Base-by-base conservation (phyloP, 2,888 invertebrate genomes). In the Cerceris ruficornis region DNA sequence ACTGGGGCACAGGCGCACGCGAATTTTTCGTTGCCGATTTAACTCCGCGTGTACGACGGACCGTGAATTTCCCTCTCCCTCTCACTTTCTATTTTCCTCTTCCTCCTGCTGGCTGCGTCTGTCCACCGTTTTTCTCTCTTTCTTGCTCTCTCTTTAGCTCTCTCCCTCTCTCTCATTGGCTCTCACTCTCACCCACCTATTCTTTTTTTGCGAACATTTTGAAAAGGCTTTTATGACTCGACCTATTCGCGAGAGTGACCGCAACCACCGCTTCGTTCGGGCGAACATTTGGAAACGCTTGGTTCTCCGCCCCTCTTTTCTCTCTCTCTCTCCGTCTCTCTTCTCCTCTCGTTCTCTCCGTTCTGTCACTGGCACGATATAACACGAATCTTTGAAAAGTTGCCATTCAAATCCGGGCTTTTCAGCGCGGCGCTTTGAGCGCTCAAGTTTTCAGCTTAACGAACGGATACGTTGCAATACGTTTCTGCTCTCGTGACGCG, bases 11-110 rank as follows among this genome's bases (percentile, higher is more conserved):
- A 75, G 67, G 71, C 69, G 54, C 50, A 54, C 71, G 75, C 69
- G 69, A 85, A 85, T 82, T 80, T 84, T 80, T 74, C 77, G 69
- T 71, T 69, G 71, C 69, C 69, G 69, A 69, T 83, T 74, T 80
- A 83, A 80, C 76, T 69, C 57, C 71, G 60, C 65, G 60, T 66
- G 71, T 80, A 80, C 71, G 75, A 50, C 70, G 67, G 58, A 77
- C 81, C 81, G 75, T 81, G 81, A 81, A 79, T 77, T 77, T 67
- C 54, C 13, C 50, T 6, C 49, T 28, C 57, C 13, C 55, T 69
- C 28, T 54, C 67, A n/a, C 52, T 46, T 46, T 41, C 62, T 59
- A 13, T 39, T 8, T 41, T 39, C 28, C 46, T 61, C 42, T 55
- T 52, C 39, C 43, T 46, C 66, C 14, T 13, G 69, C 58, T 70